Base-by-base conservation (phyloP, 2,797 vertebrate genomes). In the Mus spretus region DNA sequence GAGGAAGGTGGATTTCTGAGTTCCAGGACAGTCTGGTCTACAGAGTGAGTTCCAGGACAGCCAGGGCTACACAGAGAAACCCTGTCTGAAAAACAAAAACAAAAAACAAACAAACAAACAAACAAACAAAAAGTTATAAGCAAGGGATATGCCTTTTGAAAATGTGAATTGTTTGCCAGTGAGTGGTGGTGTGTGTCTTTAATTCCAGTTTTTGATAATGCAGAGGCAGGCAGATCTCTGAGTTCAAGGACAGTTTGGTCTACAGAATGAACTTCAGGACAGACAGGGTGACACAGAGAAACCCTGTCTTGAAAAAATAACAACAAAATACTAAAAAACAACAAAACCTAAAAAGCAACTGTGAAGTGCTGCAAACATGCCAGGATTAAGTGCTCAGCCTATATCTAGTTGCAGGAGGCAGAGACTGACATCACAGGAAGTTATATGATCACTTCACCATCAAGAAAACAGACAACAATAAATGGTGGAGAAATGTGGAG, bases 351-450 rank as follows among this genome's bases (percentile, higher is more conserved):
- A 44, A 44, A 37, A 4, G 17, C 74, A 75, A 65, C 88, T 17
- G 40, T 70, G 12, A 81, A 24, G 22, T 50, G 87, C 77, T 34
- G 11, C 1, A 79, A 47, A 61, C 53, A 81, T 0, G 31, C 31
- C 72, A 24, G 37, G n/a, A 95, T 65, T 47, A 93, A 91, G 19
- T 63, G 47, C 44, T 86, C 20, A 94, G 34, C 81, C 65, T 40
- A 9, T 50, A 9, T 50, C 50, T 63, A 31, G 55, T 13, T 79
- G 15, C 44, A 82, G 59, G 44, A 91, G 90, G 55, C 44, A 67
- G 50, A 40, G 40, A 31, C 1, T 4, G n/a, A 2, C 70, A 31
- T 40, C 44, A 72, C 12, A 91, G 14, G 17, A 89, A 67, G 44
- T 50, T 34, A 20, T 24, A 14, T 34, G 81, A 85, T 57, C 63